Base-by-base conservation (phyloP, 2,888 invertebrate species). In the Ophion ellenae region DNA sequence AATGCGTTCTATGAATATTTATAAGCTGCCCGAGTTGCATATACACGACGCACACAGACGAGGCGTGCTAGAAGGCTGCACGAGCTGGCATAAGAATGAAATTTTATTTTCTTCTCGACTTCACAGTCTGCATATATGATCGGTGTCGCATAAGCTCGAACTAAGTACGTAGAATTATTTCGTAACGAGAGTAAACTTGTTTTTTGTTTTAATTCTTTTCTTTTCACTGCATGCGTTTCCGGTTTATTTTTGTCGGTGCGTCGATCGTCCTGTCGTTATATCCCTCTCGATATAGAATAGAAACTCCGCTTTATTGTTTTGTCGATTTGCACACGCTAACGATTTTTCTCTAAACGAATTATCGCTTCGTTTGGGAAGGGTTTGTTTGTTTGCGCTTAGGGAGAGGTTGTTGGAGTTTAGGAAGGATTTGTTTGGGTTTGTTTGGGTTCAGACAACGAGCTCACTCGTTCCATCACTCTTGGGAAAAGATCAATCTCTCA, bases 21-120 rank as follows among this genome's bases (percentile, higher is more conserved):
- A 14, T 57, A 69, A 66, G 77, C 64, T 81, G 75, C 81, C 81
- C 78, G 69, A 86, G 78, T 83, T 80, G 45, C 59, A 83, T 71
- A 69, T 24, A 57, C 73, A 75, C 57, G 67, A 66, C 64, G 74
- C 64, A 57, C 70, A 32, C 70, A 47, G n/a, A 40, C 53, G 2
- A 17, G 53, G 4, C 47, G 61, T 7, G 61, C 61, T 61, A 61
- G 24, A 61, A 61, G 4, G 53, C 73, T 73, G 20, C 53, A 47
- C 47, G 45, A 70, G 77, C 78, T 83, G 86, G 86, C 86, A 81
- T 64, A 81, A 78, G 81, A 77, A 74, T 76, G 70, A 47, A 74
- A 45, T 69, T 73, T 67, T 67, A 74, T 57, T 76, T 82, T 59
- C 14, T 76, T 24, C 73, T 64, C 73, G 61, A 74, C 20, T 59